Conservation (phyloP, 2,888 invertebrate species). For the Micoletzkya japonica region DNA sequence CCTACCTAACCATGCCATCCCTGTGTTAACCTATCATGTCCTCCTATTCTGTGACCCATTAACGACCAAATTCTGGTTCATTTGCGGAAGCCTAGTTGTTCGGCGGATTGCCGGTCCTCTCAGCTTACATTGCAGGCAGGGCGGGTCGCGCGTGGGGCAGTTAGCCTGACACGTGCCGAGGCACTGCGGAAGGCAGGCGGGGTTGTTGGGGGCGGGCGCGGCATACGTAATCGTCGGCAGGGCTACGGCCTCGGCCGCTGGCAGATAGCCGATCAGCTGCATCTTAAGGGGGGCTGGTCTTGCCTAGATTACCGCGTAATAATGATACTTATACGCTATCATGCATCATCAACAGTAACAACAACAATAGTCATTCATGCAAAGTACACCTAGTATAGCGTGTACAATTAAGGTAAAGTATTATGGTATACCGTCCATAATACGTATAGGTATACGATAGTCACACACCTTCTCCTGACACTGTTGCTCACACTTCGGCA, state of each 20-base stretch:
- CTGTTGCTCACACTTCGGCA: conserved; percentile 13
- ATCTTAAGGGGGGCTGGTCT: too few relatives aligned
- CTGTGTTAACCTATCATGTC: too few relatives aligned
- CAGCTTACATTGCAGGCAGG: conserved; percentile 17
- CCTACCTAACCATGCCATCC: too few relatives aligned
- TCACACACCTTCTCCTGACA: conserved; percentile 14
- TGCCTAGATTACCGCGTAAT: too few relatives aligned
- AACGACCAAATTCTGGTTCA: too few relatives aligned
- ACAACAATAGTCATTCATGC: not conserved
- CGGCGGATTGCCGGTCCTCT: too few relatives aligned
- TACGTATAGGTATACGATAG: not conserved
- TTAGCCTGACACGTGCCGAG: conserved; percentile 12
- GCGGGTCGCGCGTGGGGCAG: conserved; percentile 1
- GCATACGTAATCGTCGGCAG: conserved; percentile 17
- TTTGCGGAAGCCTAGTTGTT: too few relatives aligned
- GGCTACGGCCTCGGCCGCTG: conserved; percentile 6
- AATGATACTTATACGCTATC: too few relatives aligned
- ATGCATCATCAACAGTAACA: too few relatives aligned
- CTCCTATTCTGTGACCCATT: too few relatives aligned
- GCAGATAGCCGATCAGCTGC: too few relatives aligned
- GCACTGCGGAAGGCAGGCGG: conserved; percentile 5
- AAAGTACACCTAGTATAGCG: not conserved
- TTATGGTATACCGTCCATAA: too few relatives aligned
- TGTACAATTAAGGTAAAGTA: not conserved
- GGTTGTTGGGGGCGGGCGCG: not conserved